A percentile compares a stretch with the other conserved stretches of the same genome.
Conservation (phyloP, 2,113 vertebrate genomes). For the Anhinga rufa region DNA sequence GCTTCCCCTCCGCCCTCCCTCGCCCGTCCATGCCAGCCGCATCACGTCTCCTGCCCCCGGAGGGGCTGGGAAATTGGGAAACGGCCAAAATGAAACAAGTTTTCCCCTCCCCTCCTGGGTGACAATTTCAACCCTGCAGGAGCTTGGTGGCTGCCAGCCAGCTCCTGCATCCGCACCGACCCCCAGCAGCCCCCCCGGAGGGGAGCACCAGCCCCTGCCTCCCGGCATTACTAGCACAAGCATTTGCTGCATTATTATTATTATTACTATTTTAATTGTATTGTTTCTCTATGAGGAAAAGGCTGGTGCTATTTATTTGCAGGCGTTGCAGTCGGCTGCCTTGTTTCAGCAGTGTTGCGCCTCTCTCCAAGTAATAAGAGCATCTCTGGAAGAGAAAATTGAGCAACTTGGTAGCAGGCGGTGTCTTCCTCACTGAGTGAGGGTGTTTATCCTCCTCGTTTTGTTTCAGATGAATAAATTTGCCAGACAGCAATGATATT, state of each 20-base stretch:
- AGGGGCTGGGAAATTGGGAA: neutral
- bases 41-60: neutral
- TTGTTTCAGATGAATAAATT: slow-evolving; percentile 29
- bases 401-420: neutral
- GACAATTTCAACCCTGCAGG: slow-evolving; percentile 7
- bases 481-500: slow-evolving; percentile 39
- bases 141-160: neutral
- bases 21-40: neutral
- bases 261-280: neutral
- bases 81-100: slow-evolving; percentile 7
- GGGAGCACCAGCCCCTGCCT: neutral
- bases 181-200: neutral
- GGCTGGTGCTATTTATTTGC: neutral
- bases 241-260: rapidly evolving
- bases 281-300: neutral
- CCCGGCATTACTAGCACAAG: neutral
- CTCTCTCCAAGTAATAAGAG: neutral
- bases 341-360: neutral
- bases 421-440: neutral
- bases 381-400: neutral
- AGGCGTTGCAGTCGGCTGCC: neutral
- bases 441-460: slow-evolving; percentile 12
- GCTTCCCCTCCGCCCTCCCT: too few relatives aligned
- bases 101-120: neutral
- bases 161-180: neutral